Percentiles rank a stretch among this genome's conserved stretches.
These are phyloP conservation scores for Holacanthus passer DNA, from an alignment of 2,113 vertebrate species.

Conservation along the genomic window DNA sequence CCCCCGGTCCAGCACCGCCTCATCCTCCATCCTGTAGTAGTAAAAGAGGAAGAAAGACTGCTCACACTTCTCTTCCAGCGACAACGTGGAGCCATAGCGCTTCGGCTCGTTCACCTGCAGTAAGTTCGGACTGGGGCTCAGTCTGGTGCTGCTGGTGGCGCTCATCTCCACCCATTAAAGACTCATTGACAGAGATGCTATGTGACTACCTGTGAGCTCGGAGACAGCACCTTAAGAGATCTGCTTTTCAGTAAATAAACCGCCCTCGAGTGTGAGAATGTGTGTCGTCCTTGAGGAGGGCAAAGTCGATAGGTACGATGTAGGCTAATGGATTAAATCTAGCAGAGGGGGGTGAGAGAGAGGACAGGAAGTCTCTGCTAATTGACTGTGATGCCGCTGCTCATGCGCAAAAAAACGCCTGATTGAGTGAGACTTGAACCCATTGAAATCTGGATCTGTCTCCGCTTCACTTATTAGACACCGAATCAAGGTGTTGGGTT, in stretches of 20 bases:
- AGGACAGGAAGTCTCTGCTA: constrained; percentile 75
- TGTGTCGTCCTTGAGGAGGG: constrained; percentile 49
- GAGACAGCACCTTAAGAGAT: neutral
- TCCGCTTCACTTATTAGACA: neutral
- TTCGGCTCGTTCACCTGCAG: constrained; percentile 89
- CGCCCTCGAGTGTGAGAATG: neutral
- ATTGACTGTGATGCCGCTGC: constrained; percentile 73
- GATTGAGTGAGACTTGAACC: constrained; percentile 20
- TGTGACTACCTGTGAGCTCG: neutral
- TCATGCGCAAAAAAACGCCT: constrained; percentile 15
- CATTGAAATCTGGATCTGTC: neutral
- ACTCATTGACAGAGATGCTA: constrained; percentile 22
- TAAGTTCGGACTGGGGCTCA: constrained; percentile 83
- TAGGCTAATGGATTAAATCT: constrained; percentile 76
- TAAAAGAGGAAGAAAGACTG: constrained; percentile 99
- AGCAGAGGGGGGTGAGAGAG: constrained; percentile 54
- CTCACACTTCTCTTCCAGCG: constrained; percentile 94
- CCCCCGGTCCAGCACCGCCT: constrained; percentile 97
- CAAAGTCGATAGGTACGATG: constrained; percentile 31
- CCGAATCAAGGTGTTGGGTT: neutral
- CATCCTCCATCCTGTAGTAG: constrained; percentile 99
- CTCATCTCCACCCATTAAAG: constrained; percentile 69
- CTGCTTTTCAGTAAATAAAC: neutral
- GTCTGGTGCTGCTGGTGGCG: constrained; percentile 82
- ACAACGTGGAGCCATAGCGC: constrained; percentile 87